Evolutionary conservation across 92 coral and sea anemone genomes (phyloP).

Genomic region (Epizoanthus ramosus): DNA sequence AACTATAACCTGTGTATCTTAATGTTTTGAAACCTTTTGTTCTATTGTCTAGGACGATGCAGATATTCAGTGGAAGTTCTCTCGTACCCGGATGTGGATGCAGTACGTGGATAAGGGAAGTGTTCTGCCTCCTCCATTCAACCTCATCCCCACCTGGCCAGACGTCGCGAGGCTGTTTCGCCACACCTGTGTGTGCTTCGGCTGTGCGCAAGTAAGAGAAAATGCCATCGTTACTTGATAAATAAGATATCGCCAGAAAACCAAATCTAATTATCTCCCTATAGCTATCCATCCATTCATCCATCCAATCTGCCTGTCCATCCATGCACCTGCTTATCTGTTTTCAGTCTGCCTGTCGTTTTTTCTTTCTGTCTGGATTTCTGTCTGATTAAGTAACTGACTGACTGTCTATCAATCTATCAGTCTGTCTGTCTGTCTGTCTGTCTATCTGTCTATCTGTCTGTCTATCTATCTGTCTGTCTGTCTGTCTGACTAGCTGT

Average conservation of each 20-base stretch:
- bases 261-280: neutral
- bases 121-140: constrained; percentile 79
- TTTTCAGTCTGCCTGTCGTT: too few relatives aligned
- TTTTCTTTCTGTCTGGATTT: too few relatives aligned
- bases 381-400: too few relatives aligned
- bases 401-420: too few relatives aligned
- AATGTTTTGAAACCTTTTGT: neutral
- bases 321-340: too few relatives aligned
- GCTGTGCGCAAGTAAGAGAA: constrained; percentile 3
- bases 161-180: constrained; percentile 21
- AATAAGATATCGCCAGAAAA: neutral
- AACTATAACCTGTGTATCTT: too few relatives aligned
- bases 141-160: constrained; percentile 77
- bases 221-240: too few relatives aligned
- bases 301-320: too few relatives aligned
- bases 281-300: neutral
- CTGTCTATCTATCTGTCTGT: too few relatives aligned
- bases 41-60: constrained; percentile 64
- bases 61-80: constrained; percentile 87
- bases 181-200: neutral
- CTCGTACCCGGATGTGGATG: constrained; percentile 90
- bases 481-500: too few relatives aligned
- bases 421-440: too few relatives aligned
- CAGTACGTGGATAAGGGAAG: constrained; percentile 84
- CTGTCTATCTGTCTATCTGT: too few relatives aligned